Conservation (phyloP, 2,113 vertebrate species). For the Zonotrichia leucophrys region DNA sequence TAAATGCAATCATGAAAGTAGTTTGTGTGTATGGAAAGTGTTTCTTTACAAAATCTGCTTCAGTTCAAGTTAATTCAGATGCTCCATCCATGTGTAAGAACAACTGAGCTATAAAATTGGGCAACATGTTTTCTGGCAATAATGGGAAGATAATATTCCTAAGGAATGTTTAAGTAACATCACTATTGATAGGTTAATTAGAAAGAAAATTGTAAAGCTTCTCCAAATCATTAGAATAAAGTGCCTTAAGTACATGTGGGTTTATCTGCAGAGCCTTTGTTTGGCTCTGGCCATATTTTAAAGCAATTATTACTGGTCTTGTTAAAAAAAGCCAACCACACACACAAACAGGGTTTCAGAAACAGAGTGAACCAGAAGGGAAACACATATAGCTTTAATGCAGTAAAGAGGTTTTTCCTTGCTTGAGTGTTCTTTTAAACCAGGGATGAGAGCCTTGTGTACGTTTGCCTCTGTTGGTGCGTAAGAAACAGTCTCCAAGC, state of each 20-base stretch:
- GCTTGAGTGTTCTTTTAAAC: neutral
- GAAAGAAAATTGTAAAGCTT: slow-evolving; percentile 80
- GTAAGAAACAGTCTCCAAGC: neutral
- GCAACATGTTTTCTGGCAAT: slow-evolving; percentile 73
- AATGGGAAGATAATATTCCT: slow-evolving; percentile 77
- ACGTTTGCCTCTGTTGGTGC: accelerated
- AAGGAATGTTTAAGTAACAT: slow-evolving; percentile 77
- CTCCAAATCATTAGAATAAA: slow-evolving; percentile 61
- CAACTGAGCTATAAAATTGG: slow-evolving; percentile 77
- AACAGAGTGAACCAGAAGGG: neutral
- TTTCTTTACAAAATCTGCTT: slow-evolving; percentile 57
- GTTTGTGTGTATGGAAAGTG: neutral
- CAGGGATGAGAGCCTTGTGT: neutral
- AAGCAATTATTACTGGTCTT: slow-evolving; percentile 25
- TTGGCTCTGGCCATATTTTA: neutral
- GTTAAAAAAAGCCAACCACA: neutral
- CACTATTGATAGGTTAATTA: slow-evolving; percentile 83
- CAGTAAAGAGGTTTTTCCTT: neutral
- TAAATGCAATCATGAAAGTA: slow-evolving; percentile 45
- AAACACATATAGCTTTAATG: neutral
- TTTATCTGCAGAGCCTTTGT: slow-evolving; percentile 18
- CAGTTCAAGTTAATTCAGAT: slow-evolving; percentile 67
- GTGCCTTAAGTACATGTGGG: neutral
- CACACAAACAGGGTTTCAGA: neutral
- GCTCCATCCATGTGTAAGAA: slow-evolving; percentile 64